phyloP scores from a whole-genome alignment of 2,888 invertebrate species.

The Acanthosoma haemorrhoidale region DNA sequence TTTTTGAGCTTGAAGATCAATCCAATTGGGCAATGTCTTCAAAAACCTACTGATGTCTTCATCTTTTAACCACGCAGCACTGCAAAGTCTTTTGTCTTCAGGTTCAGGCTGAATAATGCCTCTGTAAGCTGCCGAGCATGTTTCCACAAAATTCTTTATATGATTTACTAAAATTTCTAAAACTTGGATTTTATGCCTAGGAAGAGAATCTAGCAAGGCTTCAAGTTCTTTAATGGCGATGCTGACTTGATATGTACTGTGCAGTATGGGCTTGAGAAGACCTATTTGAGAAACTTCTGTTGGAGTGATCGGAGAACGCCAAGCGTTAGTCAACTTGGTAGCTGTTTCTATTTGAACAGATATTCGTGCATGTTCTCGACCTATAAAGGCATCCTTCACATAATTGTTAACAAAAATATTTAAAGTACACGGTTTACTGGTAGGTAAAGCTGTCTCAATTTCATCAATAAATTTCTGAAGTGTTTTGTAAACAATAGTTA shows the following conservation, averaged over 20 bases:
- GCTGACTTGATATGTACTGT: constrained; percentile 68
- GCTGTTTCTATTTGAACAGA: constrained; percentile 63
- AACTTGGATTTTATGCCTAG: constrained; percentile 68
- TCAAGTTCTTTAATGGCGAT: constrained; percentile 61
- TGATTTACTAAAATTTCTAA: constrained; percentile 65
- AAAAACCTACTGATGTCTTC: constrained; percentile 91
- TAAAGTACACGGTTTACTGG: constrained; percentile 65
- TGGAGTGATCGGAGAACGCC: constrained; percentile 68
- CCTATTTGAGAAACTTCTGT: constrained; percentile 61
- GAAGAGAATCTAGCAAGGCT: constrained; percentile 63
- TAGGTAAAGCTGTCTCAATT: constrained; percentile 64
- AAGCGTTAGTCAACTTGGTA: constrained; percentile 69
- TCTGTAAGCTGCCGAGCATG: constrained; percentile 66
- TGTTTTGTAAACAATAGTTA: constrained; percentile 74
- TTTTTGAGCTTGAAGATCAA: constrained; percentile 52
- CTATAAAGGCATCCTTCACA: constrained; percentile 79
- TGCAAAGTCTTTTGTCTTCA: constrained; percentile 72
- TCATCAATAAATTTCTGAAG: constrained; percentile 77
- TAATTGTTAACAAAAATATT: constrained; percentile 81
- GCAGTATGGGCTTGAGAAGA: constrained; percentile 59
- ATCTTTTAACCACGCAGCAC: constrained; percentile 86
- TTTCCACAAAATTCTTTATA: constrained; percentile 66
- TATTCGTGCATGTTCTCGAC: constrained; percentile 63
- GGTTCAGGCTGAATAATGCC: constrained; percentile 71
- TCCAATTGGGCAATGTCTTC: constrained; percentile 74